Evolutionary conservation across 2,888 invertebrate species (phyloP), one percentile per base, ranked within the genome.

Genomic region (Acanthococcus lagerstroemiae): DNA sequence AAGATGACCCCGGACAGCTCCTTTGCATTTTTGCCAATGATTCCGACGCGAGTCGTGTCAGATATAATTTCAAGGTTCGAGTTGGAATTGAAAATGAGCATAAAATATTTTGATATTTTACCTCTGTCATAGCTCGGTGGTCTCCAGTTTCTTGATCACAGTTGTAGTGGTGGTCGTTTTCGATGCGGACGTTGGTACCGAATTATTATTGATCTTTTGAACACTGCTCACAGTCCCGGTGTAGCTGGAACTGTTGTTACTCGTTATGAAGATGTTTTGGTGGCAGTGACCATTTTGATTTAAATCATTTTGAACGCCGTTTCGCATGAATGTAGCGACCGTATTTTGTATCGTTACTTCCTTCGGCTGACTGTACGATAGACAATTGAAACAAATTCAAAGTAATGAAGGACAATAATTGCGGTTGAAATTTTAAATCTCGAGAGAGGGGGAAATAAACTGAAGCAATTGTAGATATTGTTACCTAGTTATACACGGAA

Each of bases 131-230:
- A 69, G 66, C 37, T 69, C 69, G 12, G 69, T 69, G 9, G 69
- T 69, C 50, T 69, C 69, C 21, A 69, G 50, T 24, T 69, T 67
- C 7, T 69, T 69, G 3, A 69, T 55, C 2, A 57, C 55, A 19
- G 67, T 66, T 19, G 65, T 55, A 4, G 68, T 68, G 45, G 58
- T 67, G 48, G 22, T 37, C 21, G 50, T 58, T 37, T 21, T 48
- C 17, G 60, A 17, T 21, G 30, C 30, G 27, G 48, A n/a, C 12
- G 19, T 17, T 17, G 60, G 9, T 21, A 60, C 19, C n/a, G 30
- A 22, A 27, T 57, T 57, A 24, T 61, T 61, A 46, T 27, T 65
- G 5, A 65, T 65, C 45, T 65, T 65, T 9, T 27, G 30, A 19
- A 46, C 21, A 44, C 55, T 55, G n/a, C 15, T 60, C 4, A 30